Conservation (phyloP, 2,797 vertebrate genomes). For the Macropodus opercularis region DNA sequence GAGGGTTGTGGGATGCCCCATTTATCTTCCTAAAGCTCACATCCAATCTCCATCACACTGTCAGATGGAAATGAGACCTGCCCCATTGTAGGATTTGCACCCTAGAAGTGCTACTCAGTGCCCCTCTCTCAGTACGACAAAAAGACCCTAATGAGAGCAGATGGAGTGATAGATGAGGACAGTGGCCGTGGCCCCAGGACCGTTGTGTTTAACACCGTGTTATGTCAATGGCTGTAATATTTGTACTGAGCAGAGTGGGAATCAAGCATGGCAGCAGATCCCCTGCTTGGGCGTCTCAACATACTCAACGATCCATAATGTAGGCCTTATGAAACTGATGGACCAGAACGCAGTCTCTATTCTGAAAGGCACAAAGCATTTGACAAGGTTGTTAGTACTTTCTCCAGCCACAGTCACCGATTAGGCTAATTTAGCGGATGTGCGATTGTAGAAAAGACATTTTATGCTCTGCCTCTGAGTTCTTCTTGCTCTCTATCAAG, state of each 20-base stretch:
- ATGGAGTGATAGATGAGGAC: conserved; percentile 76
- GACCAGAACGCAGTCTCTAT: conserved; percentile 81
- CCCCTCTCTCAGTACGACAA: conserved; percentile 70
- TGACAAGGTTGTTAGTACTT: conserved; percentile 82
- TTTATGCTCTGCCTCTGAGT: conserved; percentile 1
- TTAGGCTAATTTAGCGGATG: conserved; percentile 67
- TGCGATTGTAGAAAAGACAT: conserved; percentile 9
- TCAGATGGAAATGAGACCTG: conserved; percentile 81
- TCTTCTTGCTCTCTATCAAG: conserved; percentile 8
- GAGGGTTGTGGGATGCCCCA: conserved; percentile 70
- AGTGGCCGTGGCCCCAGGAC: conserved; percentile 47
- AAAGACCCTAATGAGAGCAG: conserved; percentile 76
- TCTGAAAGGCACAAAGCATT: conserved; percentile 79
- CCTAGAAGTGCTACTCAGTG: conserved; percentile 67
- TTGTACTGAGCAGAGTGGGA: conserved; percentile 61
- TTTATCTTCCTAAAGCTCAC: conserved; percentile 86
- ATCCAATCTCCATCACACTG: conserved; percentile 84
- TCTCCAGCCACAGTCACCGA: conserved; percentile 63
- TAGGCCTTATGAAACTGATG: conserved; percentile 82
- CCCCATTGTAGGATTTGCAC: conserved; percentile 72
- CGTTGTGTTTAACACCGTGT: conserved; percentile 67
- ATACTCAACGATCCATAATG: conserved; percentile 79
- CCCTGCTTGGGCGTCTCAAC: conserved; percentile 76
- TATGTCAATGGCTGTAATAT: conserved; percentile 67
- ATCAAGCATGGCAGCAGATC: conserved; percentile 67